These are phyloP conservation scores for Eurois occulta DNA, from an alignment of 2,888 invertebrate genomes.

Conservation along the genomic window DNA sequence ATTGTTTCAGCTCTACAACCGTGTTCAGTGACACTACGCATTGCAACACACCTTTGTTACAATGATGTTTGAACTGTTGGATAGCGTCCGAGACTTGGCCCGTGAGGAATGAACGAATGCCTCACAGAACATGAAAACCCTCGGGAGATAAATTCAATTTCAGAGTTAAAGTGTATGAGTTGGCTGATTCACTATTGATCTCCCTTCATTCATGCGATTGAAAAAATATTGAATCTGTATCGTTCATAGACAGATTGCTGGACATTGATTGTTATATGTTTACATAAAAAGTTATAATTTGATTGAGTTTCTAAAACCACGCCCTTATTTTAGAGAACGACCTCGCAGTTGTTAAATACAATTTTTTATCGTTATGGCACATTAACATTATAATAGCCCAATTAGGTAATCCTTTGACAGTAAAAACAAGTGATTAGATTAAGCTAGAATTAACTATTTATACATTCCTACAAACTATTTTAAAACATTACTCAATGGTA, in stretches of 20 bases:
- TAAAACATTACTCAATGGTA: not conserved
- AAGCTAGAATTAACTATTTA: slow-evolving; percentile 17
- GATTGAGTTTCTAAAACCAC: not conserved
- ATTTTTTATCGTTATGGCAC: not conserved
- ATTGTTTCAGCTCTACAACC: slow-evolving; percentile 49
- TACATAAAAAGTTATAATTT: not conserved
- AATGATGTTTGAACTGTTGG: slow-evolving; percentile 35
- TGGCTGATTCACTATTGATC: slow-evolving; percentile 11
- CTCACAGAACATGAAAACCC: slow-evolving; percentile 5
- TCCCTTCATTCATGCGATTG: not conserved
- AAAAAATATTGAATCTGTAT: not conserved
- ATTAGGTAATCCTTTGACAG: slow-evolving; percentile 35
- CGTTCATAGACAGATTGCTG: not conserved
- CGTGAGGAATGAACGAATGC: slow-evolving; percentile 6
- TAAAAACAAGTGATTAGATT: slow-evolving; percentile 51
- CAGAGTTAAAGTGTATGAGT: slow-evolving; percentile 17
- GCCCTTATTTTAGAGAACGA: not conserved
- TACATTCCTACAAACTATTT: slow-evolving; percentile 18
- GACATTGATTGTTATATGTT: not conserved
- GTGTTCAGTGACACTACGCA: slow-evolving; percentile 36
- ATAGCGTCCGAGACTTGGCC: not conserved
- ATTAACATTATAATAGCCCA: not conserved
- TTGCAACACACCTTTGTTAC: slow-evolving; percentile 43
- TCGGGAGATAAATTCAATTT: slow-evolving; percentile 37
- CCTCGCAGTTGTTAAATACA: not conserved